Conservation (phyloP, 2,113 vertebrate genomes). For the Marcusenius ussheri region DNA sequence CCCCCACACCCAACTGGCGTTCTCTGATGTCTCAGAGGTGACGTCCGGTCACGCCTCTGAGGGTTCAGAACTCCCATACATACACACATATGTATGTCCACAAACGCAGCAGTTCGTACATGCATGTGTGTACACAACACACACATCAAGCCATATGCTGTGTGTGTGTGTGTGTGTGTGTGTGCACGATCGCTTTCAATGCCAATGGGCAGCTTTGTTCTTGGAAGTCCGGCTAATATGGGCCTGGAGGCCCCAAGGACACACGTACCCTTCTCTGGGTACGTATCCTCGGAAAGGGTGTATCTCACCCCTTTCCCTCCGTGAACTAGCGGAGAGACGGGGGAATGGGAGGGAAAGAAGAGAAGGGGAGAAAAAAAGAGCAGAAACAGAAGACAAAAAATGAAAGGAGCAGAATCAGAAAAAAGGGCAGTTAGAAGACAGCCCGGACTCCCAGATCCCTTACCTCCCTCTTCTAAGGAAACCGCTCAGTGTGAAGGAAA, state of each 20-base stretch:
- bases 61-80: conserved; percentile 20
- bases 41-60: conserved; percentile 28
- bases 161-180: conserved; percentile 28
- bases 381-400: conserved; percentile 13
- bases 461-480: background rate
- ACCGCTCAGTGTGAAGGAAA: background rate
- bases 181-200: conserved; percentile 44
- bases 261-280: conserved; percentile 98
- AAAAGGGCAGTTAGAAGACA: conserved; percentile 21
- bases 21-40: conserved; percentile 27
- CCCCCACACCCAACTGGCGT: background rate
- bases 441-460: background rate
- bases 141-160: background rate
- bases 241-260: conserved; percentile 37
- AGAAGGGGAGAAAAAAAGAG: conserved; percentile 6
- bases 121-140: conserved; percentile 42
- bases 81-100: conserved; percentile 32
- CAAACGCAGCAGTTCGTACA: conserved; percentile 46
- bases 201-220: conserved; percentile 37
- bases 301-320: conserved; percentile 97
- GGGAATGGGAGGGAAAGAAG: conserved; percentile 41
- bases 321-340: conserved; percentile 79
- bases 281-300: conserved; percentile 98
- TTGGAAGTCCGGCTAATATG: conserved; percentile 47
- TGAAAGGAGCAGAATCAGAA: conserved; percentile 40